Evolutionary conservation across 1,140 invertebrate genomes (phyloP), one percentile per base, ranked within the genome.

Genomic region (Mactra quadrangularis): DNA sequence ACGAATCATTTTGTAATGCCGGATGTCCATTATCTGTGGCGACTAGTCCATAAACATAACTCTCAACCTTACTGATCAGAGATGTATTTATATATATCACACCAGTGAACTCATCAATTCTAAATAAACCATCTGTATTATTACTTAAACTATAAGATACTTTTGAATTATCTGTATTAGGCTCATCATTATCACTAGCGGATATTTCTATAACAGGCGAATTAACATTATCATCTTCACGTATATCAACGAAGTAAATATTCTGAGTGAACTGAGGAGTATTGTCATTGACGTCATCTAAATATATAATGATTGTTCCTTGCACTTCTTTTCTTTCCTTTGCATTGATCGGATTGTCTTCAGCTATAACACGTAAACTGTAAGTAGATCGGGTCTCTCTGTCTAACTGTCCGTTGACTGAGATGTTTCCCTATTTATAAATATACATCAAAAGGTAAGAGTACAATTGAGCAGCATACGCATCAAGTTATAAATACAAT

Each of bases 31-130:
- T 17, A 29, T 78, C 76, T n/a, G n/a, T 33, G 6, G 62, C 76
- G n/a, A 33, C 33, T 4, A 78, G 31, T n/a, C 17, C 50, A 17
- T 68, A n/a, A 27, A 45, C n/a, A 38, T 53, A 41, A 1, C 29
- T 38, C 22, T 27, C 35, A 13, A 27, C 60, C 15, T 53, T 13
- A 19, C 50, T 62, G 7, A 52, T 2, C 15, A 78, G 53, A 13
- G 76, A 78, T n/a, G 0, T 35, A 31, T 78, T 78, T 55, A 68
- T 50, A 41, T 38, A 55, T 35, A 78, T 52, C 15, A 52, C 33
- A 22, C 76, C 76, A 4, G 45, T 29, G 19, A 38, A n/a, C 3
- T 15, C 11, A n/a, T 68, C 62, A 19, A 78, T 68, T 25, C 13
- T 68, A n/a, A 78, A 78, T 1, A 78, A 38, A 55, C 64, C 62